Base-by-base conservation (phyloP, 2,888 invertebrate species). In the Mylabris sibirica region DNA sequence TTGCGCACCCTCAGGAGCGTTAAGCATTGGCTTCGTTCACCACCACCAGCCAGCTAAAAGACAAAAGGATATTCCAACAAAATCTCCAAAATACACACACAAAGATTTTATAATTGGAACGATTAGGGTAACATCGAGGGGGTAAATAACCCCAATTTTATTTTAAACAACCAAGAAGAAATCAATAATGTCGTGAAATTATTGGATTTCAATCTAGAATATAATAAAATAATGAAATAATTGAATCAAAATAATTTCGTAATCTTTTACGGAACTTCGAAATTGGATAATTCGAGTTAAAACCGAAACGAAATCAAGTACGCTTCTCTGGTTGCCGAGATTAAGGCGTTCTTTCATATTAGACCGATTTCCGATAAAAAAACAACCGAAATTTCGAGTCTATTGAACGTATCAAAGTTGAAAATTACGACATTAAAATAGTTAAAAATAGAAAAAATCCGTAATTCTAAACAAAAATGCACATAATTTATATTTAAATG, bases 1-100 rank as follows among this genome's bases (percentile, higher is more conserved):
- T 63, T 76, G 76, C 74, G 77, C 76, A 70, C 73, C 74, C 74
- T 68, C 60, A 69, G 72, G 73, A 74, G 70, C 70, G 65, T 35
- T 72, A 76, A 72, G 76, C 75, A 78, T 78, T 78, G 78, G 77
- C 74, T 77, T 77, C 75, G 76, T 75, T 74, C 74, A 69, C 68
- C 72, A 65, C 71, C 69, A 67, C 69, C 68, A 70, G 64, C 68
- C 60, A 60, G 64, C 35, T 35, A 26, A n/a, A 24, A 60, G 26
- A 34, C 60, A 44, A 9, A 3, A n/a, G 22, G 4, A 49, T 26
- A 30, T 12, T 34, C n/a, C 30, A 34, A 59, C 9, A 17, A 59
- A n/a, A 12, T 24, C 5, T 12, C 59, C 2, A 30, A 30, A 4
- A 14, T 12, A 38, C 12, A 38, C 38, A 38, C 12, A 38, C 30